A percentile compares a stretch with the other conserved stretches of the same genome.
Evolutionary conservation across 2,888 invertebrate genomes (phyloP).

Genomic region (Panzeria rudis): DNA sequence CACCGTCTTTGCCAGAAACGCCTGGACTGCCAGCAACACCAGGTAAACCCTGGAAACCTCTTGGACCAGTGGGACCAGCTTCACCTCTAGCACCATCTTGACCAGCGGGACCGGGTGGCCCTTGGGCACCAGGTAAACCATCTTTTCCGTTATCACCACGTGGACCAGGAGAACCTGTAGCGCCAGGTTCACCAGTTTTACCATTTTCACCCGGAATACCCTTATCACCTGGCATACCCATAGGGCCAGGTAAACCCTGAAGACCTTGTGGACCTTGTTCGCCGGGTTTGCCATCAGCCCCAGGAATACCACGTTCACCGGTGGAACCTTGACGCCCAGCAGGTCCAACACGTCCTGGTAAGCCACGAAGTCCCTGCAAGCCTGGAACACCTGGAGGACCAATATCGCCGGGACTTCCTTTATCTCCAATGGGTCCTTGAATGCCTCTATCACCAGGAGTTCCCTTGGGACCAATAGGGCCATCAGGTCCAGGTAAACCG

Average conservation of each 20-base stretch:
- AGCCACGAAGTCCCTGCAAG: conserved; percentile 86
- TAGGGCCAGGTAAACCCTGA: conserved; percentile 90
- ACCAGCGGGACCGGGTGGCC: conserved; percentile 89
- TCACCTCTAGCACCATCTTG: conserved; percentile 90
- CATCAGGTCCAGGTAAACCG: conserved; percentile 89
- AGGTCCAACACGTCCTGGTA: conserved; percentile 88
- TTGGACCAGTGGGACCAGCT: conserved; percentile 89
- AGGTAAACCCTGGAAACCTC: conserved; percentile 89
- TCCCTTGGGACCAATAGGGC: conserved; percentile 91
- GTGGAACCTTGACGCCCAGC: conserved; percentile 88
- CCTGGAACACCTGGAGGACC: conserved; percentile 87
- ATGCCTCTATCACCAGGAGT: conserved; percentile 89
- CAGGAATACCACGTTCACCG: conserved; percentile 90
- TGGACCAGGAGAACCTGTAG: conserved; percentile 90
- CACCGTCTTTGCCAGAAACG: conserved; percentile 91
- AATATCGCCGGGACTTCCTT: conserved; percentile 86
- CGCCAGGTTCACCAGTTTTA: conserved; percentile 89
- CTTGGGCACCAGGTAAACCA: conserved; percentile 90
- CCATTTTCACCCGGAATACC: conserved; percentile 90
- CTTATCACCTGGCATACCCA: conserved; percentile 88
- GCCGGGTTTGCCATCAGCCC: conserved; percentile 93
- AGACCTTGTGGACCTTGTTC: conserved; percentile 92
- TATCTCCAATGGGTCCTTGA: conserved; percentile 87
- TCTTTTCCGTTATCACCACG: conserved; percentile 92
- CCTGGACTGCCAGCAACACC: conserved; percentile 90